Evolutionary conservation across 2,113 vertebrate genomes (phyloP).

Genomic region (Pongo abelii): DNA sequence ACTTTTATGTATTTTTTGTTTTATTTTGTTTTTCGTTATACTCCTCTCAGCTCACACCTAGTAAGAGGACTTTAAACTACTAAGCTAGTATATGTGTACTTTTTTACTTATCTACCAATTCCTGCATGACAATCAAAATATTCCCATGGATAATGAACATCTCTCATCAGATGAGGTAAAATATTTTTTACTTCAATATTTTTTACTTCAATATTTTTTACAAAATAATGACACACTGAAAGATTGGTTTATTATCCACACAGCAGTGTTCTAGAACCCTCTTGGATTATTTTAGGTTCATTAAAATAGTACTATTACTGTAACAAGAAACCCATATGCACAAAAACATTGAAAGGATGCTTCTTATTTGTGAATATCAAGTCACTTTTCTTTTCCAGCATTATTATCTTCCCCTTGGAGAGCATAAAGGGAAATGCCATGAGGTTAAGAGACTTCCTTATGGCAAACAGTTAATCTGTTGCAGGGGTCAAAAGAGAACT

Average conservation of each 20-base stretch:
- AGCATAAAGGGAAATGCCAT: constrained; percentile 52
- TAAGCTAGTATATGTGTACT: neutral
- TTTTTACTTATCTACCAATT: neutral
- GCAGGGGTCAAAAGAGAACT: constrained; percentile 35
- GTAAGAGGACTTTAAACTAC: neutral
- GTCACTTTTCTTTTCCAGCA: constrained; percentile 28
- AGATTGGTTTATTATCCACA: neutral
- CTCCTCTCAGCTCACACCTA: too few relatives aligned
- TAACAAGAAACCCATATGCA: neutral
- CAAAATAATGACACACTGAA: neutral
- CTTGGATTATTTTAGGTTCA: constrained; percentile 22
- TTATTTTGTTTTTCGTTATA: too few relatives aligned
- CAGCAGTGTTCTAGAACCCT: neutral
- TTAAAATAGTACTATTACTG: neutral
- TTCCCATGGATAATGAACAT: neutral
- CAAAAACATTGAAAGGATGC: neutral
- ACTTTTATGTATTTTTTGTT: too few relatives aligned
- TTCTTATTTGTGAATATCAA: constrained; percentile 22
- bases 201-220: neutral
- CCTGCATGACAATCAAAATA: neutral
- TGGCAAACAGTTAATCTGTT: constrained; percentile 58
- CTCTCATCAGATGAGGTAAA: constrained; percentile 22
- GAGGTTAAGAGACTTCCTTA: constrained; percentile 64
- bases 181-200: neutral
- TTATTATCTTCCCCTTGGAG: constrained; percentile 54